Percentiles rank a stretch among this genome's conserved stretches.
phyloP scores from a whole-genome alignment of 1,140 invertebrate species.

The Achatina immaculata region DNA sequence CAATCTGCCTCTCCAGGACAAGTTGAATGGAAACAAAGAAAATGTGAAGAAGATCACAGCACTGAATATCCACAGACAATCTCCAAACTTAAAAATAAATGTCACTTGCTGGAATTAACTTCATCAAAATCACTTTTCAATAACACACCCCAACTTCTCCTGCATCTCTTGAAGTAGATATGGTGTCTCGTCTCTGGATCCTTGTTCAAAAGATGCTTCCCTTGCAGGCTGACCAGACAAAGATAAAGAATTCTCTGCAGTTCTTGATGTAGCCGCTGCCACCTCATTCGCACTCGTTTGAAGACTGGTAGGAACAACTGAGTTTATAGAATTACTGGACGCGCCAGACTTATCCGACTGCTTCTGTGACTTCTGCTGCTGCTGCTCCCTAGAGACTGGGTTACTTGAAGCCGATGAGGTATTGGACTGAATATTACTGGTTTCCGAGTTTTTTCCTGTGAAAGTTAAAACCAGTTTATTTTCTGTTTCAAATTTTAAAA shows the following conservation, averaged over 20 bases:
- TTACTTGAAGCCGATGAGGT: neutral
- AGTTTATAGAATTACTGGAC: neutral
- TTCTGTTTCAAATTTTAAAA: too few relatives aligned
- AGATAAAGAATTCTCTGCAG: conserved; percentile 27
- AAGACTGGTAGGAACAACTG: neutral
- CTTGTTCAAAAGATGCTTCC: neutral
- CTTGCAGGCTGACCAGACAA: conserved; percentile 3
- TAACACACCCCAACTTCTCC: conserved; percentile 18
- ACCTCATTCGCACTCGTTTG: conserved; percentile 6
- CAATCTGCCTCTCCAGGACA: too few relatives aligned
- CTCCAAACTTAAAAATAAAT: too few relatives aligned
- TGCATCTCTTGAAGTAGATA: neutral
- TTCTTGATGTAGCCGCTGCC: neutral
- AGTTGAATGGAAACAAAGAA: too few relatives aligned
- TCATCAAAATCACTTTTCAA: too few relatives aligned
- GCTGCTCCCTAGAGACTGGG: conserved; percentile 1
- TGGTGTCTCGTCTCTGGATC: neutral
- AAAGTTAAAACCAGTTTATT: neutral
- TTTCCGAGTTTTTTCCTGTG: neutral
- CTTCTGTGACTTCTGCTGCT: too few relatives aligned
- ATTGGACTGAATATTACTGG: neutral
- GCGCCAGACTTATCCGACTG: neutral
- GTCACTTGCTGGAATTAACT: too few relatives aligned
- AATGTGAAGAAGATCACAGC: too few relatives aligned
- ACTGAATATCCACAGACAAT: too few relatives aligned